Conservation (phyloP, 2,888 invertebrate species). For the Leptura quadrifasciata region DNA sequence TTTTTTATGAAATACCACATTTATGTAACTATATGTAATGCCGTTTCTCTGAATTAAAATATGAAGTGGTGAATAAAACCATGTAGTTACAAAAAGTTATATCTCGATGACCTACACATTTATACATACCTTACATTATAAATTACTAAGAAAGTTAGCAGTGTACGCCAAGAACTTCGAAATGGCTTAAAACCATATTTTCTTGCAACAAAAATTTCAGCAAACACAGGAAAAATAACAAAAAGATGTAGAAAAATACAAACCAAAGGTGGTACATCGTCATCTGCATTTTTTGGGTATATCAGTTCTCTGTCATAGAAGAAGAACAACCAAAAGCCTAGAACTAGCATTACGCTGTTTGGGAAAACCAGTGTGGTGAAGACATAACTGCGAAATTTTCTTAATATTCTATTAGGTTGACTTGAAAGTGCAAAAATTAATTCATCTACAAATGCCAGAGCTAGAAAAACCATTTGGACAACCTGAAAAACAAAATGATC, state of each 20-base stretch:
- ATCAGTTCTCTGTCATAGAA: slow-evolving; percentile 4
- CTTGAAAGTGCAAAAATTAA: neutral
- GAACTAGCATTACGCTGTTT: neutral
- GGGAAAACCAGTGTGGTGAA: slow-evolving; percentile 8
- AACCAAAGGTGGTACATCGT: neutral
- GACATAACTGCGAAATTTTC: neutral
- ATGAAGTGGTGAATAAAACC: no score
- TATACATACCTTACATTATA: neutral
- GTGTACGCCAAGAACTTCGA: neutral
- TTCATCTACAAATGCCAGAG: neutral
- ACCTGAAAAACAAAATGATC: neutral
- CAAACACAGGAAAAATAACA: neutral
- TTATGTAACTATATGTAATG: no score
- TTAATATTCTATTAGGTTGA: neutral
- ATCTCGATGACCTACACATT: no score
- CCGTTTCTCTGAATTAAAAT: no score
- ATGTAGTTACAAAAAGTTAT: no score
- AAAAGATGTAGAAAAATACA: neutral
- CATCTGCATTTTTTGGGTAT: neutral
- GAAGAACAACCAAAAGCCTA: slow-evolving; percentile 2
- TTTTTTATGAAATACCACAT: no score
- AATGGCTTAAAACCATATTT: neutral
- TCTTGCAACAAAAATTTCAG: neutral
- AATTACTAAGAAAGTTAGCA: neutral
- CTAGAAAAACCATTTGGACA: neutral